Evolutionary conservation across 2,797 vertebrate species (phyloP).

Genomic region (Cyprinella venusta): DNA sequence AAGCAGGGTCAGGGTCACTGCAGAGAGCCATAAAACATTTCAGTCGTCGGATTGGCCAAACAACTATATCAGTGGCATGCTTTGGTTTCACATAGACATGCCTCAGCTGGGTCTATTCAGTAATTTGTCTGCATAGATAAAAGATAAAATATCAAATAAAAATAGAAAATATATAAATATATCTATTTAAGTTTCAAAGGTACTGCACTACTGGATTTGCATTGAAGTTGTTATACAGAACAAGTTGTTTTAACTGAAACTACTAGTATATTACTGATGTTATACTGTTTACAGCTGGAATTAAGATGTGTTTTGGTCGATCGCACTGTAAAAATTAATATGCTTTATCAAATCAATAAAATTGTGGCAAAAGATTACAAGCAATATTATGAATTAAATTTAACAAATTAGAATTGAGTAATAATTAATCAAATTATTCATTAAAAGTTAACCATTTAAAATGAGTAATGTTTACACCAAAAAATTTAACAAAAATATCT

Average conservation of each 20-base stretch:
- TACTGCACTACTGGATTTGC: too few relatives aligned
- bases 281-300: not conserved
- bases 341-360: too few relatives aligned
- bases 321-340: not conserved
- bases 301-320: not conserved
- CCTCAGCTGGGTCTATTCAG: not conserved
- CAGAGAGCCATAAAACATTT: conserved; percentile 53
- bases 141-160: not conserved
- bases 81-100: not conserved
- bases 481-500: too few relatives aligned
- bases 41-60: conserved; percentile 50
- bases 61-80: conserved; percentile 37
- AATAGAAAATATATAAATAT: not conserved
- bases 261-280: not conserved
- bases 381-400: too few relatives aligned
- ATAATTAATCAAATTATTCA: too few relatives aligned
- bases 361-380: too few relatives aligned
- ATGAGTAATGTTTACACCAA: too few relatives aligned
- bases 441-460: too few relatives aligned
- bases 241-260: not conserved
- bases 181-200: not conserved
- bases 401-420: too few relatives aligned
- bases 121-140: not conserved
- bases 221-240: not conserved
- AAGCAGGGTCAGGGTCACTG: conserved; percentile 57